Conservation (phyloP, 2,888 invertebrate species). For the Drosophila meridiana region DNA sequence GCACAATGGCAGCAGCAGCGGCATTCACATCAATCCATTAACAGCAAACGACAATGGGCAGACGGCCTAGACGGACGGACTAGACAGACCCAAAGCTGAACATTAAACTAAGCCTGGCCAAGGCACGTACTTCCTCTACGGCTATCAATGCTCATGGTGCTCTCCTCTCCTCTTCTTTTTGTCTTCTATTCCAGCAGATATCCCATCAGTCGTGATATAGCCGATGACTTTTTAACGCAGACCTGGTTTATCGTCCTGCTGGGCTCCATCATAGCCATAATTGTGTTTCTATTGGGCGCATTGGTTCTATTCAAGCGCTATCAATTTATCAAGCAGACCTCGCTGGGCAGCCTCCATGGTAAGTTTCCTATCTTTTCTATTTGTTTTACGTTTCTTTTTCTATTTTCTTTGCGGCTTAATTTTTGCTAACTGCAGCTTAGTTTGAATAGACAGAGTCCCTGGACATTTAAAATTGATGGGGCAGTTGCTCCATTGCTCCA, state of each 20-base stretch:
- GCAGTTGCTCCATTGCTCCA: slow-evolving; percentile 38
- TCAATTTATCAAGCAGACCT: slow-evolving; percentile 89
- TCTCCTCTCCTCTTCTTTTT: slow-evolving; percentile 37
- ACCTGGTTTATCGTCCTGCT: slow-evolving; percentile 96
- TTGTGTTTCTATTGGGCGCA: slow-evolving; percentile 92
- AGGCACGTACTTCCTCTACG: slow-evolving; percentile 64
- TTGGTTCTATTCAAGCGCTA: slow-evolving; percentile 91
- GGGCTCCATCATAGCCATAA: slow-evolving; percentile 93
- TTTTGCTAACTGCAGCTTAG: slow-evolving; percentile 40
- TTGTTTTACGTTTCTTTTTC: slow-evolving; percentile 27
- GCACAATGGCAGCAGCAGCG: slow-evolving; percentile 47
- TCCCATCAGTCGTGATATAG: slow-evolving; percentile 86
- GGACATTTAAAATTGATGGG: slow-evolving; percentile 47
- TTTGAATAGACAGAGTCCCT: not conserved
- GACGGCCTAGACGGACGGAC: slow-evolving; percentile 18
- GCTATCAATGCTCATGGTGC: slow-evolving; percentile 49
- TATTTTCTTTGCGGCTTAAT: slow-evolving; percentile 47
- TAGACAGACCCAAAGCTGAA: slow-evolving; percentile 13
- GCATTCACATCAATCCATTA: slow-evolving; percentile 79
- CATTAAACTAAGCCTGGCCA: slow-evolving; percentile 74
- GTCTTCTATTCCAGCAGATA: slow-evolving; percentile 82
- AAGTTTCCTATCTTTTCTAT: slow-evolving; percentile 62
- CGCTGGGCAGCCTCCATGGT: slow-evolving; percentile 88
- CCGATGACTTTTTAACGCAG: slow-evolving; percentile 92
- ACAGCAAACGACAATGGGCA: slow-evolving; percentile 76